Conservation (phyloP, 2,888 invertebrate genomes). For the Pycnomerus fuliginosus region DNA sequence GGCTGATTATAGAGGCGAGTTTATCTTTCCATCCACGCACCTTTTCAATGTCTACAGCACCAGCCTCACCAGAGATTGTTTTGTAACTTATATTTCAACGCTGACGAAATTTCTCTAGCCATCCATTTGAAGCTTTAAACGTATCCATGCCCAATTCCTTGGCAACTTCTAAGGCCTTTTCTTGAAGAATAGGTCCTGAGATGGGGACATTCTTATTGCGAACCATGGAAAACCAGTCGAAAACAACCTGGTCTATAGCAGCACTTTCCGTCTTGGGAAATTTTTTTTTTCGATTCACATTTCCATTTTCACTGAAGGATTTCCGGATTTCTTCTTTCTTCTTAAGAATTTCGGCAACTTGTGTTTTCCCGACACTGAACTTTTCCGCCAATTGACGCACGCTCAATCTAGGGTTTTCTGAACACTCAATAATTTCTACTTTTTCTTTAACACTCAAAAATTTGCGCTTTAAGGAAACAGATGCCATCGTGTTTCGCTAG, state of each 20-base stretch:
- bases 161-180: constrained; percentile 30
- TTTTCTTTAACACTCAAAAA: too few relatives aligned
- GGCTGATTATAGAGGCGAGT: constrained; percentile 20
- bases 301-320: too few relatives aligned
- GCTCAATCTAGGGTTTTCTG: too few relatives aligned
- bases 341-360: too few relatives aligned
- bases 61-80: constrained; percentile 29
- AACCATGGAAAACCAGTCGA: constrained; percentile 21
- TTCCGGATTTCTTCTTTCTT: too few relatives aligned
- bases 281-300: constrained; percentile 10
- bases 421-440: too few relatives aligned
- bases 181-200: constrained; percentile 17
- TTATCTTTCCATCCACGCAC: constrained; percentile 26
- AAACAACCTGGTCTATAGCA: constrained; percentile 23
- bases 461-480: too few relatives aligned
- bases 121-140: constrained; percentile 30
- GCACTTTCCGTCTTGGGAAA: constrained; percentile 15
- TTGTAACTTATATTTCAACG: constrained; percentile 31
- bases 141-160: constrained; percentile 17
- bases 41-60: constrained; percentile 27
- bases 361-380: too few relatives aligned
- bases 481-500: too few relatives aligned
- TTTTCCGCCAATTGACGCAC: too few relatives aligned
- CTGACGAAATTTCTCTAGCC: constrained; percentile 27
- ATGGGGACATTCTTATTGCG: constrained; percentile 21